Percentiles rank a stretch among this genome's conserved stretches.
phyloP scores from a whole-genome alignment of 2,113 vertebrate species.

The Pelecanoides urinatrix region DNA sequence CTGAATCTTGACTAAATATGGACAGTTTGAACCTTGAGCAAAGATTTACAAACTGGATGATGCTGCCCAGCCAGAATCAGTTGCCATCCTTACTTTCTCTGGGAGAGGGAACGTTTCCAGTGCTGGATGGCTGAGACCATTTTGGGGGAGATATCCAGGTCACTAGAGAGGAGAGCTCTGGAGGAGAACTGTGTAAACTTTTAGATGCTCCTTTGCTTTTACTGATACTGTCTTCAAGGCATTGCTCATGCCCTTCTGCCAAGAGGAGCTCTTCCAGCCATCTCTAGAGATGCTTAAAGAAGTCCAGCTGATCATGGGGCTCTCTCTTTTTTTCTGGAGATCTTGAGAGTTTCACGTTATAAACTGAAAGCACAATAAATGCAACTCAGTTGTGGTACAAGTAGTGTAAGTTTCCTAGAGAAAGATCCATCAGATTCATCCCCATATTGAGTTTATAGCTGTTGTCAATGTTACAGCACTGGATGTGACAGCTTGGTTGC shows the following conservation, averaged over 20 bases:
- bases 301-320: background rate
- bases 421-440: background rate
- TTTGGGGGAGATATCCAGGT: background rate
- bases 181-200: background rate
- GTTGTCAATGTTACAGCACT: background rate
- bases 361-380: background rate
- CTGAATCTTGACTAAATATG: background rate
- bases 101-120: background rate
- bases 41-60: background rate
- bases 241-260: background rate
- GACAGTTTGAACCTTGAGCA: background rate
- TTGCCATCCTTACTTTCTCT: background rate
- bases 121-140: background rate
- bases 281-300: background rate
- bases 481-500: background rate
- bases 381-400: background rate
- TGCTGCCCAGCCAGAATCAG: background rate
- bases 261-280: background rate
- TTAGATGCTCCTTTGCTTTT: background rate
- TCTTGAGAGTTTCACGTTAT: fast-evolving
- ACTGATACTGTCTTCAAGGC: background rate
- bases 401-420: background rate
- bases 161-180: background rate
- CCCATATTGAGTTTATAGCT: background rate
- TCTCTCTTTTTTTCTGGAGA: background rate